These are phyloP conservation scores for Aplidium turbinatum DNA, from an alignment of 23 tunicate species.

Conservation along the genomic window DNA sequence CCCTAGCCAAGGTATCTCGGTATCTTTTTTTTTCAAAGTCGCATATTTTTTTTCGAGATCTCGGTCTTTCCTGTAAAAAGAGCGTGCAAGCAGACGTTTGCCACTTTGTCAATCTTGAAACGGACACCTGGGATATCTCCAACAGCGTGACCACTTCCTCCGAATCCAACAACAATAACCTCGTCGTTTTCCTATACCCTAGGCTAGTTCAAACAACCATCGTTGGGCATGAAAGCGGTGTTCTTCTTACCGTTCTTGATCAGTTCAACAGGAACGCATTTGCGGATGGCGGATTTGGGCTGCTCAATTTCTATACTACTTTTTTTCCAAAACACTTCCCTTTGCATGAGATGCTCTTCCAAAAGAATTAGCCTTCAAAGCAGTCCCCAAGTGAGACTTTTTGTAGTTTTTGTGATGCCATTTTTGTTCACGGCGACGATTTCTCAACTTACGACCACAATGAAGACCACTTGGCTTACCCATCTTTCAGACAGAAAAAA, in stretches of 20 bases:
- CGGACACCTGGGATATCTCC: slow-evolving; percentile 99
- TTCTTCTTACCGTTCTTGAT: slow-evolving; percentile 99
- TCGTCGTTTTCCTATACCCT: slow-evolving; percentile 99
- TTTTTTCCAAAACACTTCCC: slow-evolving; percentile 99
- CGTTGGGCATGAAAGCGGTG: slow-evolving; percentile 99
- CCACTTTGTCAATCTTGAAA: slow-evolving; percentile 99
- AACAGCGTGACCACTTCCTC: slow-evolving; percentile 99
- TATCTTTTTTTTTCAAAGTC: too few relatives aligned
- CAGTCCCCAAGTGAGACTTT: slow-evolving; percentile 95
- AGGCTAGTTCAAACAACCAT: slow-evolving; percentile 98
- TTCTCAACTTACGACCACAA: slow-evolving; percentile 95
- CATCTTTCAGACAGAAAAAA: too few relatives aligned
- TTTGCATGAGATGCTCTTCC: slow-evolving; percentile 99
- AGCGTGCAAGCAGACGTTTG: slow-evolving; percentile 95
- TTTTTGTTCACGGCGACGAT: slow-evolving; percentile 94
- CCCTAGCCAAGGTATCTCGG: too few relatives aligned
- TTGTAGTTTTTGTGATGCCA: slow-evolving; percentile 98
- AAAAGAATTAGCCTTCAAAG: slow-evolving; percentile 97
- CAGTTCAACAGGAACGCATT: slow-evolving; percentile 97
- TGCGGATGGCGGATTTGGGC: slow-evolving; percentile 99
- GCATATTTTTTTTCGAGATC: slow-evolving; percentile 71
- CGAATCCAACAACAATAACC: slow-evolving; percentile 99
- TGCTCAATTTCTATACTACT: slow-evolving; percentile 99
- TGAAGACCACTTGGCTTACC: slow-evolving; percentile 99
- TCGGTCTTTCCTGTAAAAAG: slow-evolving; percentile 99